Evolutionary conservation across 2,888 invertebrate genomes (phyloP).

Genomic region (Panopea generosa): DNA sequence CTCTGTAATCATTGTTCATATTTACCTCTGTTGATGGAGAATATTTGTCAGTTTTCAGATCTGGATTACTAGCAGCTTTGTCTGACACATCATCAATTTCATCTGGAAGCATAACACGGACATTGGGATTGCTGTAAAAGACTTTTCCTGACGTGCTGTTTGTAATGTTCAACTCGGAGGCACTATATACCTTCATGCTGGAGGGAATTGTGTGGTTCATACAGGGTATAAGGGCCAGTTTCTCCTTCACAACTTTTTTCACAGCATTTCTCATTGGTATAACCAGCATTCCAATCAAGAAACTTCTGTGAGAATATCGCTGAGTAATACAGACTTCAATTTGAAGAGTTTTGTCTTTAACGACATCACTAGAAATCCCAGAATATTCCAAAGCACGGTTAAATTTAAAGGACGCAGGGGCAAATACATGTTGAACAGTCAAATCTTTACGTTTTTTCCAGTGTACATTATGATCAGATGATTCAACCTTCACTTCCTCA

Average conservation of each 20-base stretch:
- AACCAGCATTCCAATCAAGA: conserved; percentile 77
- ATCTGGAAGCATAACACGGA: conserved; percentile 60
- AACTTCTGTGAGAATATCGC: conserved; percentile 75
- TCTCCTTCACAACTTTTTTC: conserved; percentile 77
- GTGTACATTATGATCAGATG: conserved; percentile 62
- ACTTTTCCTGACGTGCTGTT: conserved; percentile 50
- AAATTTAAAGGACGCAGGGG: conserved; percentile 72
- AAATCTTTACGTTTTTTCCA: conserved; percentile 37
- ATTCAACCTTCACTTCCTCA: conserved; percentile 77
- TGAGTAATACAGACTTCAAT: conserved; percentile 81
- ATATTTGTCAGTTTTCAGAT: conserved; percentile 49
- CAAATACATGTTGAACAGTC: conserved; percentile 72
- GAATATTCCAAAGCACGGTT: conserved; percentile 77
- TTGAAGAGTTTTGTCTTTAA: conserved; percentile 73
- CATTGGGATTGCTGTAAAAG: conserved; percentile 71
- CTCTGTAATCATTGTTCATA: conserved; percentile 32
- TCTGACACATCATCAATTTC: conserved; percentile 54
- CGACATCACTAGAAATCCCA: conserved; percentile 69
- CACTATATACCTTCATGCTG: conserved; percentile 80
- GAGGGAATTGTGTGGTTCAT: conserved; percentile 79
- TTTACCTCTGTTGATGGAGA: conserved; percentile 53
- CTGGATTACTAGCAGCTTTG: conserved; percentile 71
- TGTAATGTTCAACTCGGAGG: conserved; percentile 69
- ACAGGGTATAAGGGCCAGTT: conserved; percentile 77
- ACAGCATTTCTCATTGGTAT: conserved; percentile 77